These are phyloP conservation scores for Hemibagrus wyckioides DNA, from an alignment of 2,113 vertebrate genomes.

Conservation along the genomic window DNA sequence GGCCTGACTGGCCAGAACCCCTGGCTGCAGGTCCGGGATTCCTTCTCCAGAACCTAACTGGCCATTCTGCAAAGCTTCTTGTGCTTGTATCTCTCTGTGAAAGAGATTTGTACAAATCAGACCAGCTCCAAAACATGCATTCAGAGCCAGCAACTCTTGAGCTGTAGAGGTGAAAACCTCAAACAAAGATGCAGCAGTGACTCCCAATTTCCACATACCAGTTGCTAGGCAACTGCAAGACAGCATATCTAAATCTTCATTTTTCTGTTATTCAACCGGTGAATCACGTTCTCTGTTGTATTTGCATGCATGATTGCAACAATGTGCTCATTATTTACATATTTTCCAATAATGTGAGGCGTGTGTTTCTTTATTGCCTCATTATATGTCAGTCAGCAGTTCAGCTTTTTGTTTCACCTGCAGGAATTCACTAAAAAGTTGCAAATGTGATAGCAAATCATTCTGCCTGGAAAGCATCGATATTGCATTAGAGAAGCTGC, in stretches of 20 bases:
- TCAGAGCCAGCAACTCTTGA: neutral
- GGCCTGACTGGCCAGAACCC: constrained; percentile 88
- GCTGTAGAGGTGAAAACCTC: constrained; percentile 25
- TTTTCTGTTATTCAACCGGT: constrained; percentile 41
- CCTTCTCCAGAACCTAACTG: constrained; percentile 81
- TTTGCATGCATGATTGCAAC: neutral
- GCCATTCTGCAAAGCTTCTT: constrained; percentile 88
- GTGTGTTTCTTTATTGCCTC: neutral
- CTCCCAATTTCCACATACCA: constrained; percentile 29
- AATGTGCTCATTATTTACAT: neutral
- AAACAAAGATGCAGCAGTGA: constrained; percentile 36
- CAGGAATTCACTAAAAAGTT: neutral
- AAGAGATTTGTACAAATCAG: constrained; percentile 23
- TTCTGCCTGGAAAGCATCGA: constrained; percentile 13
- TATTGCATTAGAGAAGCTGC: neutral
- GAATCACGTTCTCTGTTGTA: constrained; percentile 13
- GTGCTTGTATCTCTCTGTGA: constrained; percentile 88
- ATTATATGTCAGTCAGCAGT: neutral
- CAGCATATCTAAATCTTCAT: constrained; percentile 28
- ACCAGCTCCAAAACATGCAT: neutral
- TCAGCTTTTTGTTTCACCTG: neutral
- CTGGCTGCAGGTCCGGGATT: constrained; percentile 84
- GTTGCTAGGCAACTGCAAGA: constrained; percentile 59
- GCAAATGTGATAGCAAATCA: neutral
- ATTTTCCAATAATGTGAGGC: neutral